phyloP scores from a whole-genome alignment of 2,113 vertebrate species.

The Rhinichthys klamathensis region DNA sequence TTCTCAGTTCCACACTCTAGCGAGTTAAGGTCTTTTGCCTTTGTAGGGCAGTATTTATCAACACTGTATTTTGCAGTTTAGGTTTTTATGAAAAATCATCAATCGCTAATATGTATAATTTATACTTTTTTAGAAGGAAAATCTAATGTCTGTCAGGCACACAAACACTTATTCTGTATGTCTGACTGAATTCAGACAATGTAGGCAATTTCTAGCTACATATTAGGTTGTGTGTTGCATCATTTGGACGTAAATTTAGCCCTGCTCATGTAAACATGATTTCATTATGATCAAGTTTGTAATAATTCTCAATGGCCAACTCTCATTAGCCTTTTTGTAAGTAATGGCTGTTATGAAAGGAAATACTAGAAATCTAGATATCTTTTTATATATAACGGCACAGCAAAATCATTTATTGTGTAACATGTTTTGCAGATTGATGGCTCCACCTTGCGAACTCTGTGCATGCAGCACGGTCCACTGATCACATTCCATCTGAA shows the following conservation, averaged over 20 bases:
- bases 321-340: background rate
- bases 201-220: background rate
- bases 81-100: background rate
- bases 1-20: too few relatives aligned
- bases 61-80: background rate
- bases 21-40: too few relatives aligned
- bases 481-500: slow-evolving; percentile 99
- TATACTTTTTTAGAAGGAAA: background rate
- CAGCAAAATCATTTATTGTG: background rate
- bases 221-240: background rate
- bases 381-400: background rate
- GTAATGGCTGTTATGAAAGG: background rate
- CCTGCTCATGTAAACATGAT: background rate
- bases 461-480: slow-evolving; percentile 99
- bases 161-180: background rate
- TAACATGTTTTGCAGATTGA: slow-evolving; percentile 84
- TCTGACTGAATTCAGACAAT: background rate
- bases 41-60: too few relatives aligned
- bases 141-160: background rate
- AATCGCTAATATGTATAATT: background rate
- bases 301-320: background rate
- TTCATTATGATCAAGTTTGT: background rate
- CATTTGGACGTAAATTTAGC: background rate
- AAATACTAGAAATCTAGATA: background rate
- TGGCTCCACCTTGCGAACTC: slow-evolving; percentile 97